A percentile compares a stretch with the other conserved stretches of the same genome.
Conservation (phyloP, 1,140 invertebrate genomes). For the Brachystomella parvula region DNA sequence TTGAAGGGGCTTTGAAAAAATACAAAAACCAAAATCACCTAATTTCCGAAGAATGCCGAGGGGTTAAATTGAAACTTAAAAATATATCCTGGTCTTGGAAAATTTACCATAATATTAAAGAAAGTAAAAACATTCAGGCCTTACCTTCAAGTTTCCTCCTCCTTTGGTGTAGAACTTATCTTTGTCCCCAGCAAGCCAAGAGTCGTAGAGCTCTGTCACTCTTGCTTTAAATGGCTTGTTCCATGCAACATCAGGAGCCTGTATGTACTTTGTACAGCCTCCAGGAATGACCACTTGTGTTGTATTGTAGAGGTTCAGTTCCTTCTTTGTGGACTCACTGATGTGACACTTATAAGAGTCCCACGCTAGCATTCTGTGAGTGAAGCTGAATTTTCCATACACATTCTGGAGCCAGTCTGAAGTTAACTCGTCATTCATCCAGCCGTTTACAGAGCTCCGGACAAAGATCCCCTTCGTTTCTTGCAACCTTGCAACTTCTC, state of each 20-base stretch:
- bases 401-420: conserved; percentile 33
- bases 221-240: conserved; percentile 37
- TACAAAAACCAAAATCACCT: too few species aligned
- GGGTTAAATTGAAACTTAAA: too few species aligned
- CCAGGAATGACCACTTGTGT: conserved; percentile 33
- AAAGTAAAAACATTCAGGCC: too few species aligned
- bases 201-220: conserved; percentile 31
- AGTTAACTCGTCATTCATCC: conserved; percentile 36
- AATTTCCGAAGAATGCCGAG: too few species aligned
- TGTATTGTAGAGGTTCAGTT: conserved; percentile 25
- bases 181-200: conserved; percentile 19
- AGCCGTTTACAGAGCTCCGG: conserved; percentile 36
- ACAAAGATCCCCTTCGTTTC: conserved; percentile 28
- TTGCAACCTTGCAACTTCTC: conserved; percentile 28
- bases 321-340: conserved; percentile 17
- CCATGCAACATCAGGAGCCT: conserved; percentile 37
- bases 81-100: background rate
- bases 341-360: conserved; percentile 36
- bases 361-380: conserved; percentile 32
- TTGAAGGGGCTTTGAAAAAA: too few species aligned
- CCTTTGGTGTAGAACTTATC: conserved; percentile 26
- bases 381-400: conserved; percentile 24
- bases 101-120: background rate
- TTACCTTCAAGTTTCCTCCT: conserved; percentile 6
- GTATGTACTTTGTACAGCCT: conserved; percentile 38